Conservation (phyloP, 2,888 invertebrate genomes). For the Caenorhabditis auriculariae region DNA sequence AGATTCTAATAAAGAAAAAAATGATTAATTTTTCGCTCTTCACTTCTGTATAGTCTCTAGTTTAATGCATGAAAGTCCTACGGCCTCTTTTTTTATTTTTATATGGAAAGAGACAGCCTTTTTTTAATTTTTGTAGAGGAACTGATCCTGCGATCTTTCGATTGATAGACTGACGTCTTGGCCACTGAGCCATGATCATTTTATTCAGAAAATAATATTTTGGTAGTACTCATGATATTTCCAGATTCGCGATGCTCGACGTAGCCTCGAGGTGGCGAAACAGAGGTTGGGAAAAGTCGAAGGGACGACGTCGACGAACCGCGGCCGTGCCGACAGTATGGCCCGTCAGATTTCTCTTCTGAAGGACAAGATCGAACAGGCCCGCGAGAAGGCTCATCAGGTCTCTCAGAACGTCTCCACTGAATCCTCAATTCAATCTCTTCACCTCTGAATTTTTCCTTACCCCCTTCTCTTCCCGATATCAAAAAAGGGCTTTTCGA, state of each 20-base stretch:
- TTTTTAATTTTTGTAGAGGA: too few species aligned
- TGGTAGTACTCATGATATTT: too few species aligned
- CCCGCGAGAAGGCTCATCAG: conserved; percentile 61
- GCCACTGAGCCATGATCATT: neutral
- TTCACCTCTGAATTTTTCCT: too few species aligned
- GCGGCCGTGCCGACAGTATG: conserved; percentile 42
- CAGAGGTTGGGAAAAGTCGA: conserved; percentile 20
- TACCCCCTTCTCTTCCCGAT: too few species aligned
- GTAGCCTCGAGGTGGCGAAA: conserved; percentile 14
- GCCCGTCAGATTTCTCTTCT: conserved; percentile 45
- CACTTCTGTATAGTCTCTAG: too few species aligned
- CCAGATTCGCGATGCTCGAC: conserved; percentile 1
- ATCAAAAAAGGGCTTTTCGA: neutral
- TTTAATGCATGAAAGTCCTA: too few species aligned
- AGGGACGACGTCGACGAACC: conserved; percentile 11
- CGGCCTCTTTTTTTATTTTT: too few species aligned
- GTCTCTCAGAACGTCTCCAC: conserved; percentile 1
- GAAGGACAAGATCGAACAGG: conserved; percentile 61
- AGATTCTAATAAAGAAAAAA: too few species aligned
- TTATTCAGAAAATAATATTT: too few species aligned
- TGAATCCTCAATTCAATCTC: neutral
- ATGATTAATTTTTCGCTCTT: too few species aligned
- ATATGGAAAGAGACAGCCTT: too few species aligned
- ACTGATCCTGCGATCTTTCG: too few species aligned
- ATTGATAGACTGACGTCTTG: neutral